Evolutionary conservation across 2,113 vertebrate species (phyloP), one percentile per base, ranked within the genome.

Genomic region (Glaucomys volans): DNA sequence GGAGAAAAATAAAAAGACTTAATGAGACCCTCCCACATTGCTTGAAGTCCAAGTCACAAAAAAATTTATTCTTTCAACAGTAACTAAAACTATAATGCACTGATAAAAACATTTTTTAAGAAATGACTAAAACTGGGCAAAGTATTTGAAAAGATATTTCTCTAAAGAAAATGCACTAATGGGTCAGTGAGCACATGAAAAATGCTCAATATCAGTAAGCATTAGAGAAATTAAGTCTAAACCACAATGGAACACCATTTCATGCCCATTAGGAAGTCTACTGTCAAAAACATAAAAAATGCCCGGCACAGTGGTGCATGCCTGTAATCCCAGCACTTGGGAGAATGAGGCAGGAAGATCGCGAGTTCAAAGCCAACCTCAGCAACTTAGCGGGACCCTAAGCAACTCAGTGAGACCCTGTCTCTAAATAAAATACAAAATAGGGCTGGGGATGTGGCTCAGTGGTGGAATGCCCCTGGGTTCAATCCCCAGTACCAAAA

Each of bases 211-310:
- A 83, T 57, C n/a, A 84, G 40, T 91, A 75, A 79, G 14, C 42
- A 90, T 40, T 90, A 83, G 32, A 18, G n/a, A 94, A 95, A 75
- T 80, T 17, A 82, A 59, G 42, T 87, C 52, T 90, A 79, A 95
- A 81, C 32, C 35, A 69, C 32, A 77, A n/a, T 67, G 54, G 81
- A 12, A 42, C 85, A 37, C 66, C n/a, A 18, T 26, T 18, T 69
- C 40, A 93, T 5, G 14, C 40, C n/a, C 30, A 69, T 52, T 76
- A 79, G 18, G 18, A 42, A 67, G 47, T 26, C 76, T 87, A 59
- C 28, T 72, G 42, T 76, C 44, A 44, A 44, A n/a, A n/a, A n/a
- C n/a, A n/a, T n/a, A n/a, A n/a, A n/a, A n/a, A n/a, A n/a, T n/a
- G n/a, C n/a, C n/a, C n/a, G n/a, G n/a, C n/a, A n/a, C n/a, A n/a